Evolutionary conservation across 1,140 invertebrate genomes (phyloP), one percentile per base, ranked within the genome.

Genomic region (Ylistrum balloti): DNA sequence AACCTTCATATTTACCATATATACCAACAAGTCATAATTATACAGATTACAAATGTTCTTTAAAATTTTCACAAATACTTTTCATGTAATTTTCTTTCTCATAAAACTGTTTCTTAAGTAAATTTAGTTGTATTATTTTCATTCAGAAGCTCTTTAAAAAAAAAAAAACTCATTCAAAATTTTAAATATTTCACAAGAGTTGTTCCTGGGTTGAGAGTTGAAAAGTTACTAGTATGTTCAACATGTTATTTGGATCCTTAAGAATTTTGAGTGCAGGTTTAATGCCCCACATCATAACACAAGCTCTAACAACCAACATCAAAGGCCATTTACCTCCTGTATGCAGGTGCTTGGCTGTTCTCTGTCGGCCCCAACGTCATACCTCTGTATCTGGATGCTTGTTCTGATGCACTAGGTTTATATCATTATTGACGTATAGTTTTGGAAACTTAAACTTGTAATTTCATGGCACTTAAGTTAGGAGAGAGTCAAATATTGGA

Each of bases 221-320:
- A 74, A 74, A 74, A 74, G 56, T 74, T 74, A 74, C 56, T 74
- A 74, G 56, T 74, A 74, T 74, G 56, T 74, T 28, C 5, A 74
- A 74, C 56, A 74, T 74, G 56, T 74, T 74, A 28, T 74, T 74
- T 74, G 17, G 56, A 74, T 74, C 56, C 56, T 74, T n/a, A 74
- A 74, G 56, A 74, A 74, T 74, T 74, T 74, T 74, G 56, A 74
- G 56, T 74, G 56, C 56, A 74, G 9, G n/a, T 74, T 74, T 74
- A 74, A 74, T 74, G 56, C n/a, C 22, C 56, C 56, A 28, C 56
- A 74, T 74, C 56, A 74, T 74, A 28, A 74, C 11, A 74, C 22
- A 1, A 74, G 56, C 56, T 74, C 22, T 74, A 74, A 74, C 56
- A 28, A 74, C 56, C 5, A 74, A 74, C 56, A 74, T 74, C 56